Evolutionary conservation across 2,113 vertebrate species (phyloP).

Genomic region (Sphaerodactylus townsendi): DNA sequence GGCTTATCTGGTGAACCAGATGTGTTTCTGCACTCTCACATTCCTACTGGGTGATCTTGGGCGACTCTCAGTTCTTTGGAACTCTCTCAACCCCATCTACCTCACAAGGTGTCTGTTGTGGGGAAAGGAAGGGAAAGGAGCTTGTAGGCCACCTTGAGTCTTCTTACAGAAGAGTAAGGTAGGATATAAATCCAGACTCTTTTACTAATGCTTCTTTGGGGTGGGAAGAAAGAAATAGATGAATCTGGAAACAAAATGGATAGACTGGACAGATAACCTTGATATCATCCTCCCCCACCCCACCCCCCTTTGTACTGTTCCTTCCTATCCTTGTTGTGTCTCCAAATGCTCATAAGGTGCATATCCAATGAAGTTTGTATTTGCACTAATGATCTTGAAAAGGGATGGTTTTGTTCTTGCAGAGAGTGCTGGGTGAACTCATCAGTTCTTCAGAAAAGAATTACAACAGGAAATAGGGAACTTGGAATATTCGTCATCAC

Average conservation of each 20-base stretch:
- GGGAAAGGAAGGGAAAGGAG: too few species aligned
- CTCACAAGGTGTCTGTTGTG: too few species aligned
- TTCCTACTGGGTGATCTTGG: too few species aligned
- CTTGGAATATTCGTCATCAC: neutral
- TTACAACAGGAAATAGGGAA: neutral
- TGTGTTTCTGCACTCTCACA: too few species aligned
- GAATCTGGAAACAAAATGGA: neutral
- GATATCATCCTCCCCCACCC: too few species aligned
- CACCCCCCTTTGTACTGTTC: neutral
- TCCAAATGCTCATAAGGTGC: neutral
- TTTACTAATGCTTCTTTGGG: too few species aligned
- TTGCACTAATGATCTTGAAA: neutral
- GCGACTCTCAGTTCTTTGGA: too few species aligned
- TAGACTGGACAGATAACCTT: neutral
- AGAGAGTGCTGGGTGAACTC: neutral
- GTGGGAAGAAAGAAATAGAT: neutral
- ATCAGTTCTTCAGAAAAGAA: neutral
- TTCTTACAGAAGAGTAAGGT: too few species aligned
- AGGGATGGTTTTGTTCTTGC: neutral
- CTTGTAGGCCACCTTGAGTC: too few species aligned
- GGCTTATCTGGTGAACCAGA: too few species aligned
- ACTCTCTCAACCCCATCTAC: too few species aligned
- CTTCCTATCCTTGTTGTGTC: neutral
- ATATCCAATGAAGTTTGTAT: neutral
- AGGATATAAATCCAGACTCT: too few species aligned